These are phyloP conservation scores for Heliconius cydno DNA, from an alignment of 2,888 invertebrate species.

Conservation along the genomic window DNA sequence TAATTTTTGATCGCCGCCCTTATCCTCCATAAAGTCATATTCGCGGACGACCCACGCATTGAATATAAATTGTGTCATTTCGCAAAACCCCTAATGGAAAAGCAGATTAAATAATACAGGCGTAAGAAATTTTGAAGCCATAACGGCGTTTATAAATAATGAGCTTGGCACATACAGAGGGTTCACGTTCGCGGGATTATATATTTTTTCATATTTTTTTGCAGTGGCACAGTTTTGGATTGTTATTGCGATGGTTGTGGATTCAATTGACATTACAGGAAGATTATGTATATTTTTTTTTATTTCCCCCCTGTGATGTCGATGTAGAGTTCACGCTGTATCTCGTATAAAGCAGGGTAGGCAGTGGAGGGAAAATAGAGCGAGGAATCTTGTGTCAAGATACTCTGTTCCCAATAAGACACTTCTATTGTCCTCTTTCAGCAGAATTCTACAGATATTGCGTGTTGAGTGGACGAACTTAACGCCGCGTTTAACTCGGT, in stretches of 20 bases:
- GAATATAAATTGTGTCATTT: conserved; percentile 82
- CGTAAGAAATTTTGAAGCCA: conserved; percentile 79
- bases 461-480: no score
- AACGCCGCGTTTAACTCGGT: no score
- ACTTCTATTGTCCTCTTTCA: no score
- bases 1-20: conserved; percentile 70
- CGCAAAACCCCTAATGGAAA: conserved; percentile 80
- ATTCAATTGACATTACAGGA: background rate
- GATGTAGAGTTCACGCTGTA: no score
- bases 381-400: no score
- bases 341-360: no score
- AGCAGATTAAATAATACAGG: conserved; percentile 81
- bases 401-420: no score
- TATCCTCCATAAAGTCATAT: conserved; percentile 75
- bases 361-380: no score
- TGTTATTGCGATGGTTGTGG: background rate
- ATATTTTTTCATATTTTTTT: conserved; percentile 7
- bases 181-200: conserved; percentile 29
- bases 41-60: conserved; percentile 64
- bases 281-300: background rate
- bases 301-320: no score
- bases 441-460: no score
- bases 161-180: conserved; percentile 70
- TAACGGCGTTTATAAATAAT: conserved; percentile 80
- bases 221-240: background rate